Evolutionary conservation across 2,797 vertebrate species (phyloP).

Genomic region (Syngnathus acus): DNA sequence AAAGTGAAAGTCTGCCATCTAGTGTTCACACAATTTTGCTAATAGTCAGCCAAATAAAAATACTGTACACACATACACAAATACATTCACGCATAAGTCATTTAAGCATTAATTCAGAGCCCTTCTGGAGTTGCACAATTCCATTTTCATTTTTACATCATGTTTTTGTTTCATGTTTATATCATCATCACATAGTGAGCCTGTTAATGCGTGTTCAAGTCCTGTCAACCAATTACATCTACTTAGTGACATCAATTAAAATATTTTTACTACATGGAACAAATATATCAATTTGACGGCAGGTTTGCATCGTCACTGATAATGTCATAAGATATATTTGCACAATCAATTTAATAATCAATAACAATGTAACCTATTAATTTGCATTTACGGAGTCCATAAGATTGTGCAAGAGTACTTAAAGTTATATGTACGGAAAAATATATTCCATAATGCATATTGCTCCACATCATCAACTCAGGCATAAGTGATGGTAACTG

Average conservation of each 20-base stretch:
- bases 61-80: not conserved
- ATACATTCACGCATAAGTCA: not conserved
- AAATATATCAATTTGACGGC: conserved; percentile 14
- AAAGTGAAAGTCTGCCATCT: conserved; percentile 1
- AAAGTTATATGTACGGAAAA: not conserved
- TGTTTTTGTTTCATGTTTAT: not conserved
- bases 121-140: not conserved
- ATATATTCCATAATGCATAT: conserved; percentile 35
- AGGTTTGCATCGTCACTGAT: conserved; percentile 45
- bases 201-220: conserved; percentile 60
- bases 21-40: not conserved
- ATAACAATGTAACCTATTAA: not conserved
- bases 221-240: conserved; percentile 41
- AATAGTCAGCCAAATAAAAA: not conserved
- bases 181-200: not conserved
- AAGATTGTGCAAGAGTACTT: conserved; percentile 23
- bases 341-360: not conserved
- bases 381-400: not conserved
- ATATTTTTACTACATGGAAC: conserved; percentile 2
- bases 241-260: conserved; percentile 20
- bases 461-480: conserved; percentile 58
- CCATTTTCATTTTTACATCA: not conserved
- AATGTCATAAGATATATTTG: not conserved
- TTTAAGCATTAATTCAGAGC: not conserved
- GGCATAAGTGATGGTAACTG: conserved; percentile 74